A percentile compares a stretch with the other conserved stretches of the same genome.
Evolutionary conservation across 2,888 invertebrate genomes (phyloP).

Genomic region (Priocnemis perturbator): DNA sequence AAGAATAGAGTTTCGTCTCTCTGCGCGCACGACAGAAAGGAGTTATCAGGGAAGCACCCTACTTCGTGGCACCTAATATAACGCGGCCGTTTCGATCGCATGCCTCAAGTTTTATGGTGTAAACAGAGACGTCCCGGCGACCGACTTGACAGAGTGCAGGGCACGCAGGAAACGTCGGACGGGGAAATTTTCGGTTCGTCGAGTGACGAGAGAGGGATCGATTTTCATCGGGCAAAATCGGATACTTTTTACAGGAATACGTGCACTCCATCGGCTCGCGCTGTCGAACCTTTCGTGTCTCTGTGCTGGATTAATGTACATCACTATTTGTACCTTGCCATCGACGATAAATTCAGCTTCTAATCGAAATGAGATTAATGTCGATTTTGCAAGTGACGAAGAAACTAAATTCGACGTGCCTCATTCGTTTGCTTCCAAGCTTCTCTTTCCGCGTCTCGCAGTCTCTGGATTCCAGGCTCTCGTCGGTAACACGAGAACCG

Average conservation of each 20-base stretch:
- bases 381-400: no score
- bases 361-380: no score
- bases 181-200: slow-evolving; percentile 44
- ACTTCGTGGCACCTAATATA: slow-evolving; percentile 48
- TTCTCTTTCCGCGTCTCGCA: neutral
- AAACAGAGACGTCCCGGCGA: slow-evolving; percentile 39
- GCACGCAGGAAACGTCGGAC: slow-evolving; percentile 52
- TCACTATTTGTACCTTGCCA: no score
- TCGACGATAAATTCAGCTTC: no score
- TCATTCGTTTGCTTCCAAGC: neutral
- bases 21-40: no score
- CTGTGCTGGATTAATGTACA: no score
- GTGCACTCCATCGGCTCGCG: no score
- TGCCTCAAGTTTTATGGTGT: slow-evolving; percentile 49
- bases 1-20: no score
- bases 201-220: slow-evolving; percentile 18
- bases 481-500: slow-evolving; percentile 49
- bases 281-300: no score
- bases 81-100: slow-evolving; percentile 42
- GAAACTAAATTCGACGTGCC: neutral
- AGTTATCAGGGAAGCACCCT: slow-evolving; percentile 26
- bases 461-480: neutral
- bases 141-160: slow-evolving; percentile 55
- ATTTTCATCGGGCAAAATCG: neutral
- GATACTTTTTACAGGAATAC: neutral